Evolutionary conservation across 2,888 invertebrate genomes (phyloP).

Genomic region (Cataglyphis altisquamis): DNA sequence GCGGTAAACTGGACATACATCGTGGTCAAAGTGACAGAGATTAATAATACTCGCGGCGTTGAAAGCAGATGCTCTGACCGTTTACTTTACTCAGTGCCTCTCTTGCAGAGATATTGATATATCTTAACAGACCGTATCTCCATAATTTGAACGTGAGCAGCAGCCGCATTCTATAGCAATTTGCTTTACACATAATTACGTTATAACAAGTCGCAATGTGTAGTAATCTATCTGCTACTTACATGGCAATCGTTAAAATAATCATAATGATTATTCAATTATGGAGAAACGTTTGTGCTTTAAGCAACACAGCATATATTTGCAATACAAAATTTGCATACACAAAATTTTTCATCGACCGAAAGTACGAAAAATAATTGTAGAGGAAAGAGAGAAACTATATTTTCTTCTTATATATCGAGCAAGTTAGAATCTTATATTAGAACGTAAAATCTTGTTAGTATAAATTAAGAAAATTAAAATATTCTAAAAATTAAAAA

Average conservation of each 20-base stretch:
- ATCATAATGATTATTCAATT: conserved; percentile 36
- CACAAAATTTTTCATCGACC: neutral
- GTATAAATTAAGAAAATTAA: neutral
- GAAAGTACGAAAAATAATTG: conserved; percentile 13
- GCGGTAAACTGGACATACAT: neutral
- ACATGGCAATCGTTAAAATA: conserved; percentile 15
- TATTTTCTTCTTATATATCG: neutral
- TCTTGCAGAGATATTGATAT: conserved; percentile 2
- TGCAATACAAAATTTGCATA: neutral
- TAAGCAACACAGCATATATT: conserved; percentile 1
- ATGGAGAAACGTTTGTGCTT: conserved; percentile 10
- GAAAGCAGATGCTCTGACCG: conserved; percentile 9
- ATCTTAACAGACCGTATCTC: conserved; percentile 18
- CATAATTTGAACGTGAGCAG: conserved; percentile 30
- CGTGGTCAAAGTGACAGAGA: neutral
- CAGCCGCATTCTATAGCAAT: conserved; percentile 9
- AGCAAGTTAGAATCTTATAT: neutral
- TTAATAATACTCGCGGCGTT: conserved; percentile 28
- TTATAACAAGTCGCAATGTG: conserved; percentile 21
- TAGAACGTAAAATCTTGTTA: neutral
- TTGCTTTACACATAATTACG: conserved; percentile 29
- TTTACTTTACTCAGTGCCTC: neutral
- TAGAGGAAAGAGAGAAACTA: neutral
- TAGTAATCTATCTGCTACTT: conserved; percentile 17
- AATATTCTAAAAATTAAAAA: neutral